These are phyloP conservation scores for Steatocranus sp. DNA, from an alignment of 2,797 vertebrate genomes.

Conservation along the genomic window DNA sequence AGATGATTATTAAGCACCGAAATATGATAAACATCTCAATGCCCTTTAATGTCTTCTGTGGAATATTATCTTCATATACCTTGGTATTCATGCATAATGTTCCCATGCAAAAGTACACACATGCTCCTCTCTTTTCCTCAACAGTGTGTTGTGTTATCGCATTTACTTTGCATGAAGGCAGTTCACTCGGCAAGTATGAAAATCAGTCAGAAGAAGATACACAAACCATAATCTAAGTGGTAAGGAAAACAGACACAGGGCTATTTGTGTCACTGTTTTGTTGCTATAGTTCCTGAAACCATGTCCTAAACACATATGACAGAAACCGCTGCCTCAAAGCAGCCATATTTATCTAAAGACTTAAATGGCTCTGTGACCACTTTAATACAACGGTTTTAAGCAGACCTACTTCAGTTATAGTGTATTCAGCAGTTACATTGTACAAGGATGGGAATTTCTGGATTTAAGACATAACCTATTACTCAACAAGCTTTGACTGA, in stretches of 20 bases:
- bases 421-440: background rate
- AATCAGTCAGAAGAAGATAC: slow-evolving; percentile 23
- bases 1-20: background rate
- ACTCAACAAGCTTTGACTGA: background rate
- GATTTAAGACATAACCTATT: background rate
- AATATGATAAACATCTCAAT: background rate
- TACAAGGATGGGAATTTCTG: background rate
- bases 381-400: background rate
- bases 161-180: slow-evolving; percentile 56
- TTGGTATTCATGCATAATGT: background rate
- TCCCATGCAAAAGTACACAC: background rate
- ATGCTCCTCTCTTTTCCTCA: background rate
- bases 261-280: slow-evolving; percentile 2
- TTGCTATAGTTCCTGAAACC: background rate
- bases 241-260: background rate
- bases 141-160: background rate
- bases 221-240: slow-evolving; percentile 3
- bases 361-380: background rate
- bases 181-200: slow-evolving; percentile 40
- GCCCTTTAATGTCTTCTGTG: background rate
- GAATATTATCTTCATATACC: background rate
- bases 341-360: background rate
- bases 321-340: background rate
- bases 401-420: background rate
- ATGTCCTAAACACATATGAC: background rate